Base-by-base conservation (phyloP, 2,113 vertebrate species). In the Pitta sordida region DNA sequence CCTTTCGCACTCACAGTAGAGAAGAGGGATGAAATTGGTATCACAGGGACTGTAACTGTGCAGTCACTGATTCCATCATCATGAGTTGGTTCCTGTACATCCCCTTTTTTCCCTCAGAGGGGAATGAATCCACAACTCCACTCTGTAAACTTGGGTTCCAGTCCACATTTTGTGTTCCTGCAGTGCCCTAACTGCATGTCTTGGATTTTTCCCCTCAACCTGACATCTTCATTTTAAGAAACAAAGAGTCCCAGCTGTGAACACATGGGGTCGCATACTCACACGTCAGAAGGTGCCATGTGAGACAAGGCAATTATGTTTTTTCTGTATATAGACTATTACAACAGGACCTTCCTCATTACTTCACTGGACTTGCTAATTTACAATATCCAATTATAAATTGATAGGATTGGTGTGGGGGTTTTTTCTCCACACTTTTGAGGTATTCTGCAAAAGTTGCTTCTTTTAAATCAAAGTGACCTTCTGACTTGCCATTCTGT, bases 201-300 rank as follows among this genome's bases (percentile, higher is more conserved):
- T 15, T 89, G 27, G 3, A n/a, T 32, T 77, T 26, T 48, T 75
- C 22, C 34, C 3, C 52, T 81, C 80, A 74, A 78, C 5, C 0
- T 70, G 46, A 83, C 83, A 88, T 26, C 22, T 90, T 83, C 83
- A 90, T 86, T 92, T 90, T 83, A 90, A 81, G 88, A 90, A 91
- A 52, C 79, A 80, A 41, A 36, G 15, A 56, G 67, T 59, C 46
- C 46, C 68, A 90, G 65, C 21, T 74, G 37, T 32, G 34, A 90
- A 62, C 71, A 88, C 68, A 29, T 32, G n/a, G 24, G 34, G 52
- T 43, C 4, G 1, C 59, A 84, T 65, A 74, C 55, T 81, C 63
- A 48, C 32, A 63, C 52, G 88, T 67, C 86, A 90, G 64, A 83
- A 80, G 52, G 44, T 93, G 73, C 32, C 52, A 65, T 49, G 30